These are phyloP conservation scores for Arothron firmamentum DNA, from an alignment of 2,113 vertebrate genomes.

Conservation along the genomic window DNA sequence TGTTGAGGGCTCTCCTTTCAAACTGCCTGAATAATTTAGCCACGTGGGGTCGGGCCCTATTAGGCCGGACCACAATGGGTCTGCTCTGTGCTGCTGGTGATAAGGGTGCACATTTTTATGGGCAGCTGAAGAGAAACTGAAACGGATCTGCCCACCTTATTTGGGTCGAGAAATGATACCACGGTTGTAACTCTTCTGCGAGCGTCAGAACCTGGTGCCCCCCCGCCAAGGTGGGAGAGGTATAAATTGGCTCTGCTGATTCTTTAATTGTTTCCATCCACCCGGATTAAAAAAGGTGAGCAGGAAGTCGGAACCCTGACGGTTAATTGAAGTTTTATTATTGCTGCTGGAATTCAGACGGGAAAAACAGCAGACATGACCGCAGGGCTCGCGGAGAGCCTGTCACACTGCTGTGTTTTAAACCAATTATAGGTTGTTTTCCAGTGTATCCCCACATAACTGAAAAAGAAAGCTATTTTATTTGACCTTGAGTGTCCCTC, in stretches of 20 bases:
- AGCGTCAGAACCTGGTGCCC: constrained; percentile 23
- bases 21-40: constrained; percentile 72
- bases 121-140: constrained; percentile 32
- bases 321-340: constrained; percentile 77
- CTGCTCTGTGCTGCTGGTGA: constrained; percentile 48
- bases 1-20: constrained; percentile 62
- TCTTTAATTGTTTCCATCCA: constrained; percentile 60
- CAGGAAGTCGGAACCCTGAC: constrained; percentile 61
- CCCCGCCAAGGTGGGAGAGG: constrained; percentile 29
- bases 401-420: constrained; percentile 65
- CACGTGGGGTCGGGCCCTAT: constrained; percentile 67
- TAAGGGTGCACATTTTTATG: constrained; percentile 40
- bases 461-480: constrained; percentile 67
- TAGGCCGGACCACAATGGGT: constrained; percentile 60
- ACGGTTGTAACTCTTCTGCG: constrained; percentile 22
- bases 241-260: constrained; percentile 57
- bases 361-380: constrained; percentile 63
- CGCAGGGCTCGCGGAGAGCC: constrained; percentile 57
- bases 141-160: constrained; percentile 5
- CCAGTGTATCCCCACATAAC: constrained; percentile 57
- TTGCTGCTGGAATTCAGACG: constrained; percentile 65
- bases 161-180: constrained; percentile 23
- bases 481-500: constrained; percentile 74
- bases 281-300: constrained; percentile 64
- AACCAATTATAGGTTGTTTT: constrained; percentile 75